Base-by-base conservation (phyloP, 2,113 vertebrate species). In the Hippolais icterina region DNA sequence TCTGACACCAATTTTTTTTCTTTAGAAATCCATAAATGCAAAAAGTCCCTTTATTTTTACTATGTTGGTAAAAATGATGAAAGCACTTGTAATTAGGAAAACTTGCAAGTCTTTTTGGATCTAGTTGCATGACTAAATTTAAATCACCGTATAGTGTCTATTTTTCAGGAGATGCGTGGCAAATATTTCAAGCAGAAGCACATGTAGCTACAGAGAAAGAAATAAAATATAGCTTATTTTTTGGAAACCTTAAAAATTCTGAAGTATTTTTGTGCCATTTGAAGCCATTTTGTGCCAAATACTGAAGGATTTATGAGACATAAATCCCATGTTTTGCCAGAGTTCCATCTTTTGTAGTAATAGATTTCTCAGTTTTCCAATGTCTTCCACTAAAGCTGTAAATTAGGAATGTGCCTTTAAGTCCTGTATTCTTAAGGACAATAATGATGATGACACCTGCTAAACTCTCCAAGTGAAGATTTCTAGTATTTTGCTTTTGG, bases 1-100 rank as follows among this genome's bases (percentile, higher is more conserved):
- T 46, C 49, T 70, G 66, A 37, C 3, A 42, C 18, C 1, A 4
- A 23, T 24, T 31, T 10, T 56, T 22, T 61, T 61, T 4, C 52
- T 61, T 50, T 7, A 15, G 3, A 53, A 69, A 78, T 39, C 5
- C 9, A 9, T 31, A 63, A n/a, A 63, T 17, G 5, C 0, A 0
- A 12, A 87, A 92, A 63, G 9, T 13, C 24, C 0, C 5, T 28
- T 52, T 61, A 12, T 41, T 42, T 39, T 80, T 75, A n/a, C 3
- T 31, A 1, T 59, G 5, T 71, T 66, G 12, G 10, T 42, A 53
- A 74, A 37, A 68, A 15, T 16, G 4, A 22, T 53, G 23, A 47
- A 81, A 44, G 12, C 7, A 42, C 9, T 35, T 50, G 20, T 57
- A 50, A 66, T 68, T 20, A 50, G 52, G 22, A 83, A 89, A 95